Evolutionary conservation across 2,113 vertebrate genomes (phyloP).

Genomic region (Merops nubicus): DNA sequence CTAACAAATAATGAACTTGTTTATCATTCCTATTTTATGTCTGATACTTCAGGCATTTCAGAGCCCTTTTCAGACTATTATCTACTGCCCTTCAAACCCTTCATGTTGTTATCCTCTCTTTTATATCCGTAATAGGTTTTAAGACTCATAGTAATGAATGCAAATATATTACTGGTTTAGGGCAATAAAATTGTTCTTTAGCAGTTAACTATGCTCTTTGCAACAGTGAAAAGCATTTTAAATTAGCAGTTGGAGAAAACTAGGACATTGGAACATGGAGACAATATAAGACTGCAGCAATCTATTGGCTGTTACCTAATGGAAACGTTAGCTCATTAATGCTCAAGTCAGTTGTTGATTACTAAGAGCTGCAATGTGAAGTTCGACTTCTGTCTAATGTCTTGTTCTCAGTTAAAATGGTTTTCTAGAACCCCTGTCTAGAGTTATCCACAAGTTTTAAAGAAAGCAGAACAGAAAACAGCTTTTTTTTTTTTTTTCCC

Average conservation of each 20-base stretch:
- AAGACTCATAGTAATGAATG: slow-evolving; percentile 68
- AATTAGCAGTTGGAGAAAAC: slow-evolving; percentile 62
- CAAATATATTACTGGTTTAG: slow-evolving; percentile 66
- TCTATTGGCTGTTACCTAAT: slow-evolving; percentile 45
- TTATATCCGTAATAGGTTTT: slow-evolving; percentile 64
- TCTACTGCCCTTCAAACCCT: slow-evolving; percentile 61
- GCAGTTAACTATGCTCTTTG: slow-evolving; percentile 26
- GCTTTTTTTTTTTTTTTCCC: rapidly evolving
- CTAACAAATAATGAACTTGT: slow-evolving; percentile 51
- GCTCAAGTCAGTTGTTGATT: neutral
- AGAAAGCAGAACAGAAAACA: neutral
- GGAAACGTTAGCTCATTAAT: slow-evolving; percentile 29
- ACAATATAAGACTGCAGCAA: neutral
- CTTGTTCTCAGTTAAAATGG: neutral
- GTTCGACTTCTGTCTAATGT: neutral
- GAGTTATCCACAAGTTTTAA: neutral
- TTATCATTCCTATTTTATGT: slow-evolving; percentile 52
- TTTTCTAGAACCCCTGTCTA: neutral
- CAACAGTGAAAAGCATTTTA: slow-evolving; percentile 55
- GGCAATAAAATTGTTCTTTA: slow-evolving; percentile 60
- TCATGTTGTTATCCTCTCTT: slow-evolving; percentile 60
- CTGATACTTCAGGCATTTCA: slow-evolving; percentile 50
- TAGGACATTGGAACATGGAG: slow-evolving; percentile 44
- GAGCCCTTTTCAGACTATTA: slow-evolving; percentile 39
- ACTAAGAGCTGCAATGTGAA: neutral